These are phyloP conservation scores for Chunga burmeisteri DNA, from an alignment of 2,113 vertebrate species.

Conservation along the genomic window DNA sequence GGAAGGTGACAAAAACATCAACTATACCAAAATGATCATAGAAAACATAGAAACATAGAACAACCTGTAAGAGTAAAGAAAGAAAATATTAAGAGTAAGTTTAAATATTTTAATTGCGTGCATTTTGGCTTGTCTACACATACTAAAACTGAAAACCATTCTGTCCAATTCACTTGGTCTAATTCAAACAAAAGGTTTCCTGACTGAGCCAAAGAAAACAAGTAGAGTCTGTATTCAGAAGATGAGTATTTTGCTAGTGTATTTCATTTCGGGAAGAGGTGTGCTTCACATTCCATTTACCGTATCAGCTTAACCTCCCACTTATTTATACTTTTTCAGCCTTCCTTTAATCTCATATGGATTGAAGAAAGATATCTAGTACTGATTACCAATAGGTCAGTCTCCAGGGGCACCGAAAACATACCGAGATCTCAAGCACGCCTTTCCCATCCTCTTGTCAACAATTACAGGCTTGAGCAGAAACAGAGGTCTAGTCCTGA, in stretches of 20 bases:
- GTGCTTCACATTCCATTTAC: neutral
- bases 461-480: neutral
- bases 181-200: slow-evolving; percentile 14
- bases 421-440: neutral
- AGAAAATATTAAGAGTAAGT: neutral
- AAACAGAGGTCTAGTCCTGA: neutral
- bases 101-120: neutral
- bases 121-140: neutral
- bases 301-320: neutral
- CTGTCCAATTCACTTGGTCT: neutral
- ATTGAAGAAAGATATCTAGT: neutral
- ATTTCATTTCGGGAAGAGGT: neutral
- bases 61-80: neutral
- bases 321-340: neutral
- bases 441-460: neutral
- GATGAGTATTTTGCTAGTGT: neutral
- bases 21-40: neutral
- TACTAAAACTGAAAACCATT: slow-evolving; percentile 20
- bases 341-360: neutral
- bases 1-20: neutral
- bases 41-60: neutral
- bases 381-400: neutral
- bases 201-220: slow-evolving; percentile 23
- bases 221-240: neutral
- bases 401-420: neutral